Percentiles rank a stretch among this genome's conserved stretches.
phyloP scores from a whole-genome alignment of 2,797 vertebrate species.

The Threskiornis aethiopicus region DNA sequence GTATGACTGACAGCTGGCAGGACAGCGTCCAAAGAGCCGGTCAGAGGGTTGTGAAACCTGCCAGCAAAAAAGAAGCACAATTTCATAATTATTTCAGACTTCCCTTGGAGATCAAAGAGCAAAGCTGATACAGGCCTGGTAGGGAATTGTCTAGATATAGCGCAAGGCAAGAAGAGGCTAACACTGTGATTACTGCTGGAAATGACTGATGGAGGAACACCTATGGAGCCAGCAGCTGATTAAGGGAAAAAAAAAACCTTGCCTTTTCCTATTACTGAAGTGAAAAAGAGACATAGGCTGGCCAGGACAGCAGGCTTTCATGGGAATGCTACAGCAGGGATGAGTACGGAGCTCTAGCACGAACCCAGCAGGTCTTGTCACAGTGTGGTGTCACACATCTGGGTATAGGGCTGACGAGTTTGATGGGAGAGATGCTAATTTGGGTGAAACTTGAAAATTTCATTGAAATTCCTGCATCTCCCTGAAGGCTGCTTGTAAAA shows the following conservation, averaged over 20 bases:
- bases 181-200: background rate
- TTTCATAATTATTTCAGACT: background rate
- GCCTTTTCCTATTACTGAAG: background rate
- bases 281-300: background rate
- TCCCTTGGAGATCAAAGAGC: background rate
- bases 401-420: background rate
- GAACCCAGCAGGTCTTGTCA: background rate
- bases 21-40: fast-evolving
- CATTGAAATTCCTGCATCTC: background rate
- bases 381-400: background rate
- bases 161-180: background rate
- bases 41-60: background rate
- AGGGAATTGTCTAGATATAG: background rate
- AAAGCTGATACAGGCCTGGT: background rate
- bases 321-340: background rate
- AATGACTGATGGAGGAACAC: background rate
- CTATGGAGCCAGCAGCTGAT: background rate
- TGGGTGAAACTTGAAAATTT: background rate
- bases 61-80: background rate
- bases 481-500: background rate
- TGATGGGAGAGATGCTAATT: background rate
- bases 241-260: background rate
- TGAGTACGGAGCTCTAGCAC: background rate
- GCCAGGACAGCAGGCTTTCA: background rate
- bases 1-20: background rate